Conservation (phyloP, 2,888 invertebrate species). For the Erynnis tages region DNA sequence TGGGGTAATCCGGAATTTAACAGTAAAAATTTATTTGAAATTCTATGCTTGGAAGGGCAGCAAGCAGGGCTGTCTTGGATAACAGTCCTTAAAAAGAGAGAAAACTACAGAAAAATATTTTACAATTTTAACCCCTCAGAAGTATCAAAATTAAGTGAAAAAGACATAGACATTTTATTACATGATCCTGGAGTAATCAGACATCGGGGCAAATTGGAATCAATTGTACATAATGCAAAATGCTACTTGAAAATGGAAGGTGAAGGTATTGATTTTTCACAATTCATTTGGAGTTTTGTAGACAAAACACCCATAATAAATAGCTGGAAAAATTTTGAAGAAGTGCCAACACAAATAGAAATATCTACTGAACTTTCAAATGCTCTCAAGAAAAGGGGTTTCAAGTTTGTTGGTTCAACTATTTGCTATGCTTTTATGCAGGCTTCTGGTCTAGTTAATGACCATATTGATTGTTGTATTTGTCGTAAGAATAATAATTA, state of each 20-base stretch:
- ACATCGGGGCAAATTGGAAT: slow-evolving; percentile 62
- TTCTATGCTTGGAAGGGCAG: slow-evolving; percentile 72
- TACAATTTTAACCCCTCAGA: slow-evolving; percentile 55
- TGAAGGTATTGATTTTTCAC: slow-evolving; percentile 53
- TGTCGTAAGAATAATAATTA: slow-evolving; percentile 30
- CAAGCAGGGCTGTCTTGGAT: slow-evolving; percentile 73
- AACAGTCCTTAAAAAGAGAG: slow-evolving; percentile 66
- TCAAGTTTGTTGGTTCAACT: slow-evolving; percentile 64
- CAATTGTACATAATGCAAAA: slow-evolving; percentile 64
- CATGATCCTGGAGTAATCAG: slow-evolving; percentile 51
- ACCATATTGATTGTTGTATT: slow-evolving; percentile 55
- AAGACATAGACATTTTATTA: slow-evolving; percentile 44
- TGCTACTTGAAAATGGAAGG: slow-evolving; percentile 57
- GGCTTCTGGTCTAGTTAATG: slow-evolving; percentile 71
- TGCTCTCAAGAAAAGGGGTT: slow-evolving; percentile 59
- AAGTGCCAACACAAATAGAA: slow-evolving; percentile 54
- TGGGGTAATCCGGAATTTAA: slow-evolving; percentile 64
- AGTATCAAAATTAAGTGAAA: slow-evolving; percentile 45
- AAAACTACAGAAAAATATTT: slow-evolving; percentile 54
- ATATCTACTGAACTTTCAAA: slow-evolving; percentile 53
- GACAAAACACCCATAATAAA: slow-evolving; percentile 53
- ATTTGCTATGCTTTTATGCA: slow-evolving; percentile 75
- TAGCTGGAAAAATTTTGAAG: slow-evolving; percentile 47
- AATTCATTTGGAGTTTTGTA: slow-evolving; percentile 53
- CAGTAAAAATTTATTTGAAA: slow-evolving; percentile 58